Evolutionary conservation across 2,888 invertebrate species (phyloP), one percentile per base, ranked within the genome.

Genomic region (Plutella xylostella): DNA sequence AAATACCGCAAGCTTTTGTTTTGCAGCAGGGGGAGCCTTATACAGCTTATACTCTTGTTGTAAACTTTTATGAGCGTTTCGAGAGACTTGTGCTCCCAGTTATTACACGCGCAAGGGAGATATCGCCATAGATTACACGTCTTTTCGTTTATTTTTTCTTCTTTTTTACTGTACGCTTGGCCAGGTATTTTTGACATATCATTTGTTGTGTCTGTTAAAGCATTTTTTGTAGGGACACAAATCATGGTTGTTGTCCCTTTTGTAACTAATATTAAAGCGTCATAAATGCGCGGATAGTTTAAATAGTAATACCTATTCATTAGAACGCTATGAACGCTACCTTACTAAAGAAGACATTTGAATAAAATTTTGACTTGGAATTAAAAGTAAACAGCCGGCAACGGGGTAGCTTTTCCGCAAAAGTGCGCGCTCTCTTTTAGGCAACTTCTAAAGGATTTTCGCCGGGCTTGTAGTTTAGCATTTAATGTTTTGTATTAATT

Each of bases 351-450:
- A 21, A 37, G 33, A 40, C 38, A 20, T 45, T 41, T 45, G 41
- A 48, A 48, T 45, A 48, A 48, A 48, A 45, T 45, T 45, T 40
- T 35, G 43, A 43, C 39, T 68, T 64, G 60, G 69, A 73, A 82
- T 82, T 77, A 80, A 83, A 82, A 77, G 79, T 80, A 82, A 83
- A 82, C 72, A 79, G n/a, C 14, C 9, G 6, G 72, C 58, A 62
- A 55, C 33, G 34, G 15, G 21, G 54, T 66, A 63, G 72, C 68
- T 68, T 75, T 76, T 74, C 60, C 60, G 68, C 63, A 63, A 68
- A 70, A 68, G 61, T 64, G 63, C 14, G 7, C n/a, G 28, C 45
- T 34, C 64, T 61, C 65, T 59, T 62, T 65, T 64, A 68, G 68
- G 69, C 68, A 55, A 67, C 65, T 63, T 61, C 61, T 69, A 77